Evolutionary conservation across 2,113 vertebrate genomes (phyloP), one percentile per base, ranked within the genome.

Genomic region (Pluvianellus socialis): DNA sequence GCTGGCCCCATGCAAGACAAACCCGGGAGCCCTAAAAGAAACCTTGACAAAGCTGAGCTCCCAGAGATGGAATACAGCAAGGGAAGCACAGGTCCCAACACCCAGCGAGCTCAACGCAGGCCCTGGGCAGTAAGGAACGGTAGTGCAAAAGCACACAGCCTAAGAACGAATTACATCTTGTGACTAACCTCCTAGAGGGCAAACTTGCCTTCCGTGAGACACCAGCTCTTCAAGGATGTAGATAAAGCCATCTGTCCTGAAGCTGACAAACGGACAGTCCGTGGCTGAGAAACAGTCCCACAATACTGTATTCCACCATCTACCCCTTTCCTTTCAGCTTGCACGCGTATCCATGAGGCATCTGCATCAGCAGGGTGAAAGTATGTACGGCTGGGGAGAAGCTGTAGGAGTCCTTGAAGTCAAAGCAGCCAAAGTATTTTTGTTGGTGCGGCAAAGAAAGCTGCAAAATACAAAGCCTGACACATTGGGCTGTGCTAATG

Each of bases 301-400:
- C 28, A 65, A n/a, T 12, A 63, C 22, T 20, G 9, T 0, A 0
- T 49, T 72, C 47, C 10, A 82, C 53, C 18, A 40, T 17, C 21
- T 20, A 14, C 19, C 17, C 35, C 18, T 27, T 72, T 35, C 35
- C 45, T 26, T 67, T 70, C 63, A 58, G 28, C 33, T 22, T 61
- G 24, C 30, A 58, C n/a, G 14, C 30, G 45, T 21, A 50, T 9
- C 32, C 12, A 6, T 1, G 10, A 81, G 53, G 9, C 18, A 38
- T 17, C 33, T 45, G 32, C 21, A 45, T 21, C 23, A 81, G 50
- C 18, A 61, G 21, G 10, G 45, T 27, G 40, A 80, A 80, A 45
- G 20, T 18, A 74, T 6, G 7, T 22, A 35, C 22, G n/a, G 16
- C 32, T 47, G 8, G 12, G 59, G n/a, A 85, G 50, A 85, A 55